Evolutionary conservation across 2,888 invertebrate genomes (phyloP), one percentile per base, ranked within the genome.

Genomic region (Polydrusus cervinus): DNA sequence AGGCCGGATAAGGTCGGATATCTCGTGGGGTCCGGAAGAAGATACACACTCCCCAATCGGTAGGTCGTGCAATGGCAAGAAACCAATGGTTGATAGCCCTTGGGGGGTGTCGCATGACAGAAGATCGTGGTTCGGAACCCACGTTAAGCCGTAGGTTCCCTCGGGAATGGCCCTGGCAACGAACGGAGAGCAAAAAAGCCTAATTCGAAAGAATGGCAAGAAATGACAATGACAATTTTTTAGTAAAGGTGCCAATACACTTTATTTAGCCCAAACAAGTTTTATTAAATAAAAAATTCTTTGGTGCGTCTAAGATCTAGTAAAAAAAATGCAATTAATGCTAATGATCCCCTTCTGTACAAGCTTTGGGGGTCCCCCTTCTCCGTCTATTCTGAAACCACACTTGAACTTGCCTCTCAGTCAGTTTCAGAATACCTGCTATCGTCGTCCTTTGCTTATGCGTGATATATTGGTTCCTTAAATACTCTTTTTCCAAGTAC

Each of bases 381-480:
- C 76, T 64, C 13, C 76, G 45, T 25, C 76, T 43, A 34, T 76
- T 76, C 34, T 76, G 76, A 38, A 76, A 76, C 76, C 76, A 76
- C 13, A 76, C 70, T 34, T 73, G 70, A 11, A 76, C 74, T 40
- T 76, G 76, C 45, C 74, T 57, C 38, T 74, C 76, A 3, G 73
- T 55, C 45, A 76, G 20, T 38, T 55, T 67, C 30, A 76, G 30
- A 1, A 45, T 67, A 9, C 43, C 38, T 2, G 67, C 76, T 25
- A 76, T 61, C 6, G n/a, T 14, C 11, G 20, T 45, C 10, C 76
- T 64, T 43, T 70, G 67, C 43, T 55, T 68, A 18, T 65, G 40
- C 14, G 49, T 71, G 20, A 76, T 60, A 47, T 76, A 76, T 14
- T 64, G 76, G 13, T 61, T 65, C 11, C 62, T 66, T 6, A 57